Conservation (phyloP, 2,888 invertebrate species). For the Callyntrura guangdongensis region DNA sequence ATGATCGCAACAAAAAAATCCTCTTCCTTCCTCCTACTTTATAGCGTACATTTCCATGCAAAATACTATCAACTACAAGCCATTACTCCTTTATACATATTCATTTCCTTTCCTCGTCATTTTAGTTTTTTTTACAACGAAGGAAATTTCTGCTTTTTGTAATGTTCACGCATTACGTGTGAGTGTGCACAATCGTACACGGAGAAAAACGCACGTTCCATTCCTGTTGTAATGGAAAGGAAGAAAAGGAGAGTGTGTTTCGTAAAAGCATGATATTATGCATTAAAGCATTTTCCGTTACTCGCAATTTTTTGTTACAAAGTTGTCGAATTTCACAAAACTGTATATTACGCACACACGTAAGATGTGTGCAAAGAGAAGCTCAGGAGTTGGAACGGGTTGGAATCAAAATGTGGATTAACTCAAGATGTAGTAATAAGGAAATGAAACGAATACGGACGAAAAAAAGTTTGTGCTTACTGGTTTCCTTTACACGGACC, state of each 20-base stretch:
- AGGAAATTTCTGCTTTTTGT: background rate
- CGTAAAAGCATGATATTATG: background rate
- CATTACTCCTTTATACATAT: slow-evolving; percentile 39
- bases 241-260: slow-evolving; percentile 10
- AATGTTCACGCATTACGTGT: background rate
- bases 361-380: background rate
- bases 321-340: slow-evolving; percentile 10
- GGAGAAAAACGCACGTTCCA: background rate
- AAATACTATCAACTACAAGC: background rate
- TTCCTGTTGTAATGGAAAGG: slow-evolving; percentile 16
- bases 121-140: background rate
- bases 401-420: slow-evolving; percentile 57
- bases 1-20: slow-evolving; percentile 15
- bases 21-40: background rate
- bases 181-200: background rate
- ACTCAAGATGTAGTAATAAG: slow-evolving; percentile 63
- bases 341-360: background rate
- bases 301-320: background rate
- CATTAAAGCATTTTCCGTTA: slow-evolving; percentile 11
- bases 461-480: slow-evolving; percentile 67
- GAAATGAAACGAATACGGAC: slow-evolving; percentile 67
- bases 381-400: background rate
- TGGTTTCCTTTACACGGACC: slow-evolving; percentile 37
- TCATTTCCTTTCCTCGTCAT: slow-evolving; percentile 33
- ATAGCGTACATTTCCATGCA: background rate